phyloP scores from a whole-genome alignment of 2,888 invertebrate species.

The Amblyteles armatorius region DNA sequence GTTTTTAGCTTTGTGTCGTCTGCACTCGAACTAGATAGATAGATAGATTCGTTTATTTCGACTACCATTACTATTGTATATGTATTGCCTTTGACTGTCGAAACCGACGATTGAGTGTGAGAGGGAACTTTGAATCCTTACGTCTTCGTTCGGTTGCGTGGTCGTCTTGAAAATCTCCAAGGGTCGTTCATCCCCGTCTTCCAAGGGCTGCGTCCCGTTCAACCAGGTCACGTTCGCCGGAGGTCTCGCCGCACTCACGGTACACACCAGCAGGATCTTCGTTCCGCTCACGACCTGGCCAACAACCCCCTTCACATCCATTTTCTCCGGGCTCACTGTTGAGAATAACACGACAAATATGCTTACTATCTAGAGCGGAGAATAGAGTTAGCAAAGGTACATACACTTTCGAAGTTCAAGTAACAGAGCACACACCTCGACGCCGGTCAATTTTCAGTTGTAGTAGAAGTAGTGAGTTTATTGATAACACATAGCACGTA shows the following conservation, averaged over 20 bases:
- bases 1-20: background rate
- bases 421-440: constrained; percentile 21
- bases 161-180: constrained; percentile 80
- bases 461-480: background rate
- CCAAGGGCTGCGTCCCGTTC: constrained; percentile 88
- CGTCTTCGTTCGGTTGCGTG: constrained; percentile 73
- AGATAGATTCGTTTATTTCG: too few species aligned
- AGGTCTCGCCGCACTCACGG: constrained; percentile 92
- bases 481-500: too few species aligned
- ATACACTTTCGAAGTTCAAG: constrained; percentile 25
- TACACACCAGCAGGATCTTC: constrained; percentile 91
- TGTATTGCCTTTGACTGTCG: background rate
- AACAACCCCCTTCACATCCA: constrained; percentile 91
- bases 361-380: constrained; percentile 45
- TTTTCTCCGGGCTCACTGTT: constrained; percentile 93
- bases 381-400: constrained; percentile 35
- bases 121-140: constrained; percentile 73
- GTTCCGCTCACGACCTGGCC: constrained; percentile 93
- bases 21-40: background rate
- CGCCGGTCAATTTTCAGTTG: background rate
- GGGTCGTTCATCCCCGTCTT: constrained; percentile 77
- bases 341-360: constrained; percentile 70
- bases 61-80: too few species aligned
- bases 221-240: constrained; percentile 94
- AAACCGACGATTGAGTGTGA: background rate